Evolutionary conservation across 2,113 vertebrate genomes (phyloP), one percentile per base, ranked within the genome.

Genomic region (Salminus brasiliensis): DNA sequence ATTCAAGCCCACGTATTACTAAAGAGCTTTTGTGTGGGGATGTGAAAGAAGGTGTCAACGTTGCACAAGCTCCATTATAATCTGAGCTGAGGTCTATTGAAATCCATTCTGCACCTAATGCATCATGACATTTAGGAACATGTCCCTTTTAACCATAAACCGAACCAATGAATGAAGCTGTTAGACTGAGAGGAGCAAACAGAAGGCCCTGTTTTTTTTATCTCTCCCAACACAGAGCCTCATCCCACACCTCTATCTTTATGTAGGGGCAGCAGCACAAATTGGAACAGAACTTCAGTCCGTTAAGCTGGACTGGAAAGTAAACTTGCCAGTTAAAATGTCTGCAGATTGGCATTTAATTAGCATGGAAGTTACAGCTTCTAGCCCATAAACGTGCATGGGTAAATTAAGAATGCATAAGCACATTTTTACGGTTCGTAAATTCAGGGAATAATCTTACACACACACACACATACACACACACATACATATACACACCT

Each of bases 181-280:
- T n/a, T 52, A n/a, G 21, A n/a, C 21, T 7, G 21, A 52, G 18
- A 52, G 1, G 18, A n/a, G 47, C n/a, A n/a, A 52, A n/a, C 21
- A 52, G 16, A 18, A 52, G 4, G 21, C 1, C 2, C 21, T 52
- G 18, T 12, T 15, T 15, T 12, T 15, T 15, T 11, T 4, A 15
- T 2, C 5, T 5, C 18, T 2, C 2, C 6, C 12, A 45, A 57
- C 3, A 23, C 57, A 3, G 29, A 12, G 12, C 27, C 27, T 60
- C 12, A 1, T 34, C 9, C 30, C 60, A 63, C 60, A 25, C 53
- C 2, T 15, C 55, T 43, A 41, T 23, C 23, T 9, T 76, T 34
- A 25, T 23, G 30, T 94, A 55, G 93, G 94, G 91, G 94, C 94
- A 92, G 94, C 95, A 29, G 94, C 95, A 73, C 94, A 94, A 86